Percentiles rank a stretch among this genome's conserved stretches.
Evolutionary conservation across 2,797 vertebrate species (phyloP).

Genomic region (Gephyroberyx darwinii): DNA sequence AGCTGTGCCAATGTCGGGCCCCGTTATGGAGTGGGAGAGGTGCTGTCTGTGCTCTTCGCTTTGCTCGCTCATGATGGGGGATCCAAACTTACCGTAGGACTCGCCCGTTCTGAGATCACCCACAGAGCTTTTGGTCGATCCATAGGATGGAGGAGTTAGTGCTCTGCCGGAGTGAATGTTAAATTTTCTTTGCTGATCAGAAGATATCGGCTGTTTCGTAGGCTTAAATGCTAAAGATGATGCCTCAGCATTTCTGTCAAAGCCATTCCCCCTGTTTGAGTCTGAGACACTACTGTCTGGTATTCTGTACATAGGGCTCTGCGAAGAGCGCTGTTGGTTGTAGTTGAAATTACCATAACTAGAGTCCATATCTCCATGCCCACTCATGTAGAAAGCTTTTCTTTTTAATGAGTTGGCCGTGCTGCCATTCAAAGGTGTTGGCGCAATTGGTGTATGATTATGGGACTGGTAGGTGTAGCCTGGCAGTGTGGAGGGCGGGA

Average conservation of each 20-base stretch:
- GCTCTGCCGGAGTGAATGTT: slow-evolving; percentile 91
- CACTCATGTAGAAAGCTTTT: slow-evolving; percentile 99
- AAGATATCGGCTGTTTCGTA: slow-evolving; percentile 93
- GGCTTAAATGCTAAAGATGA: slow-evolving; percentile 96
- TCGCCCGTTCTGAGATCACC: slow-evolving; percentile 89
- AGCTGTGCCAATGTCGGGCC: slow-evolving; percentile 90
- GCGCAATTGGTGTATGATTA: slow-evolving; percentile 91
- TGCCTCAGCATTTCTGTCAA: slow-evolving; percentile 93
- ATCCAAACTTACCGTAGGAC: slow-evolving; percentile 92
- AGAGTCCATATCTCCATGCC: slow-evolving; percentile 97
- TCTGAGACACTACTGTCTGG: slow-evolving; percentile 93
- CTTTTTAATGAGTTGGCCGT: slow-evolving; percentile 97
- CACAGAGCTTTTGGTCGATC: slow-evolving; percentile 91
- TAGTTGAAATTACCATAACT: slow-evolving; percentile 97
- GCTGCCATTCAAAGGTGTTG: slow-evolving; percentile 93
- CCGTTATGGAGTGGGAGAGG: slow-evolving; percentile 89
- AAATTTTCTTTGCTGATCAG: slow-evolving; percentile 97
- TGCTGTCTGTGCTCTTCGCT: slow-evolving; percentile 92
- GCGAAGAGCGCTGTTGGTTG: slow-evolving; percentile 96
- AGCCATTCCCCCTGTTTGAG: slow-evolving; percentile 93
- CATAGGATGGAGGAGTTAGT: slow-evolving; percentile 93
- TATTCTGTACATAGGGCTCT: slow-evolving; percentile 98
- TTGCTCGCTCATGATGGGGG: slow-evolving; percentile 90
- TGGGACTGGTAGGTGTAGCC: slow-evolving; percentile 97
- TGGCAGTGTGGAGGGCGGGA: slow-evolving; percentile 93